Conservation (phyloP, 2,113 vertebrate species). For the Phainopepla nitens region DNA sequence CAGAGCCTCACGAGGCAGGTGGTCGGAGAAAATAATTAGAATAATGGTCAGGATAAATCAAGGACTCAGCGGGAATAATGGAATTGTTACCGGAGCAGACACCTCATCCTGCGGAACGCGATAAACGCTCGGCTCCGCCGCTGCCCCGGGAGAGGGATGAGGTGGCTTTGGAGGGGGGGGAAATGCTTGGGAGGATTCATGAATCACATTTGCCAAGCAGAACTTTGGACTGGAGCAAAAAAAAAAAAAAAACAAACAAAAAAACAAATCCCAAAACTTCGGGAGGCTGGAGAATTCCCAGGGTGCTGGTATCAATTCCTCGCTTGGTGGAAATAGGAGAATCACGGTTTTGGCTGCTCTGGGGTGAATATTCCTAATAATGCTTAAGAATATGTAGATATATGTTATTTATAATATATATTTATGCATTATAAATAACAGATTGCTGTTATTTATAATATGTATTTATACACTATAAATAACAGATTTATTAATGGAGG, state of each 20-base stretch:
- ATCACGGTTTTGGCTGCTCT: neutral
- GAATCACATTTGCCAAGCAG: neutral
- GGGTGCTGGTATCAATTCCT: neutral
- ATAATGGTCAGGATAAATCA: slow-evolving; percentile 55
- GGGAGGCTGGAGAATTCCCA: neutral
- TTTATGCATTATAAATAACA: neutral
- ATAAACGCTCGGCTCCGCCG: neutral
- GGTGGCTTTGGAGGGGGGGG: neutral
- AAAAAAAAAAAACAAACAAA: neutral
- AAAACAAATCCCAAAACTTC: neutral
- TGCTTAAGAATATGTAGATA: fast-evolving
- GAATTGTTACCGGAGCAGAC: slow-evolving; percentile 22
- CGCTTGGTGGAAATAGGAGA: neutral
- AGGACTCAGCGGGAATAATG: slow-evolving; percentile 51
- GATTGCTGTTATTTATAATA: neutral
- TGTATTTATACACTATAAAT: too few species aligned
- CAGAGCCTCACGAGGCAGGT: neutral
- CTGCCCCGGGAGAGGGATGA: neutral
- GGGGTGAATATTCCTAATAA: neutral
- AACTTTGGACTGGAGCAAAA: neutral
- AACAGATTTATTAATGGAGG: neutral
- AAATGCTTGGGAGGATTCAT: neutral
- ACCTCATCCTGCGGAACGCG: slow-evolving; percentile 15
- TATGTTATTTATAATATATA: too few species aligned
- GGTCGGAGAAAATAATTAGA: slow-evolving; percentile 54